phyloP scores from a whole-genome alignment of 2,888 invertebrate species.

The Drosophila neotestacea region DNA sequence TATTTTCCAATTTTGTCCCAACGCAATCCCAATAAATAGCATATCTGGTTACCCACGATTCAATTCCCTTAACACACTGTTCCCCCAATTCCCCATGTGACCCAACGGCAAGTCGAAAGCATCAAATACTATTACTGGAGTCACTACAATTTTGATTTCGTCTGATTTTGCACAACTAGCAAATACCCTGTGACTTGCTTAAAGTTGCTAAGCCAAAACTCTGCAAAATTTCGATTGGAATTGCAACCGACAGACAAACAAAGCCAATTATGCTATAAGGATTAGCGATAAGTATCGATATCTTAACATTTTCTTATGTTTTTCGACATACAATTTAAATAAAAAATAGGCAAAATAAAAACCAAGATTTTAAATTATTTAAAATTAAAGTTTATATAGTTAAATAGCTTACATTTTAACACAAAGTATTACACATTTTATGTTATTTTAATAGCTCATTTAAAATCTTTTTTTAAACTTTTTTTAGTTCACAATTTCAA shows the following conservation, averaged over 20 bases:
- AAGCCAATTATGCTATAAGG: constrained; percentile 1
- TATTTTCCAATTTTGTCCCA: constrained; percentile 59
- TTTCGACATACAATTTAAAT: too few relatives aligned
- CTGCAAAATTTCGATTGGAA: background rate
- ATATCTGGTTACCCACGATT: constrained; percentile 54
- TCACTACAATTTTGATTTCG: background rate
- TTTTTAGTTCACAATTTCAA: too few relatives aligned
- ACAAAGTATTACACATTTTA: too few relatives aligned
- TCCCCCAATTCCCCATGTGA: constrained; percentile 8
- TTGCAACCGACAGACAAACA: background rate
- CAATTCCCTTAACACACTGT: constrained; percentile 3
- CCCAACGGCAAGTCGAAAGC: background rate
- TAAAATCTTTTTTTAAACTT: too few relatives aligned
- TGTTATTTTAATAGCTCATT: too few relatives aligned
- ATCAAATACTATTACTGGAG: constrained; percentile 1
- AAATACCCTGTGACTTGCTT: background rate
- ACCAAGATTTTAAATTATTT: too few relatives aligned
- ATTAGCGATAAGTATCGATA: background rate
- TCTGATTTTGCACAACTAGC: background rate
- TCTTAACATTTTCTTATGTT: too few relatives aligned
- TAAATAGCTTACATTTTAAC: too few relatives aligned
- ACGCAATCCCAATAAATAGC: constrained; percentile 53
- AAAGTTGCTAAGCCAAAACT: background rate
- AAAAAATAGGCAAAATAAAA: too few relatives aligned
- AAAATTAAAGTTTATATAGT: too few relatives aligned